Evolutionary conservation across 2,888 invertebrate genomes (phyloP).

Genomic region (Diarsia rubi): DNA sequence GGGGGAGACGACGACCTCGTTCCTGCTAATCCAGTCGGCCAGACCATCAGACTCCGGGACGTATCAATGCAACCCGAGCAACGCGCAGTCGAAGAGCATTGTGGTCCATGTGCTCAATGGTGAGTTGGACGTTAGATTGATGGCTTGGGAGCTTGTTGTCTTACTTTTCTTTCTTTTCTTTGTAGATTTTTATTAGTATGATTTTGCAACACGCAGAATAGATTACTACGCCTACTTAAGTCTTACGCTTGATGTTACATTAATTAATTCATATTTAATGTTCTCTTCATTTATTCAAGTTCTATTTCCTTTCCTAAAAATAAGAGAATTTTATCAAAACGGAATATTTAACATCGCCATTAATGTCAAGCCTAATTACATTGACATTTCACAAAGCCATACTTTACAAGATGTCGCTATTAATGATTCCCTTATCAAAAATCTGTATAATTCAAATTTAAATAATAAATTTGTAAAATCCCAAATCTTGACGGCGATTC

Average conservation of each 20-base stretch:
- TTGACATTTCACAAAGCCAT: constrained; percentile 21
- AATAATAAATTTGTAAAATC: constrained; percentile 64
- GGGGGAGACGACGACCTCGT: constrained; percentile 97
- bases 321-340: constrained; percentile 20
- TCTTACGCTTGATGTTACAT: background rate
- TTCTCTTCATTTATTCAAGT: background rate
- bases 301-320: constrained; percentile 17
- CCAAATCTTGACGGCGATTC: constrained; percentile 72
- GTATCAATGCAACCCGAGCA: constrained; percentile 98
- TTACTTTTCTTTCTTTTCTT: background rate
- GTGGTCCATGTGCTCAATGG: constrained; percentile 98
- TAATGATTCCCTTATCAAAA: constrained; percentile 50
- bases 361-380: constrained; percentile 32
- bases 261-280: background rate
- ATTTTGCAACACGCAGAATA: background rate
- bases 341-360: constrained; percentile 41
- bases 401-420: constrained; percentile 35
- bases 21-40: constrained; percentile 96
- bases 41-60: constrained; percentile 96
- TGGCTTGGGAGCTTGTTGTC: constrained; percentile 9
- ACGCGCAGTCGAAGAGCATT: constrained; percentile 97
- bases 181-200: background rate
- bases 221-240: background rate
- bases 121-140: constrained; percentile 86
- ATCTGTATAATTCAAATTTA: constrained; percentile 48